Base-by-base conservation (phyloP, 2,797 vertebrate genomes). In the Chromobotia macracanthus region DNA sequence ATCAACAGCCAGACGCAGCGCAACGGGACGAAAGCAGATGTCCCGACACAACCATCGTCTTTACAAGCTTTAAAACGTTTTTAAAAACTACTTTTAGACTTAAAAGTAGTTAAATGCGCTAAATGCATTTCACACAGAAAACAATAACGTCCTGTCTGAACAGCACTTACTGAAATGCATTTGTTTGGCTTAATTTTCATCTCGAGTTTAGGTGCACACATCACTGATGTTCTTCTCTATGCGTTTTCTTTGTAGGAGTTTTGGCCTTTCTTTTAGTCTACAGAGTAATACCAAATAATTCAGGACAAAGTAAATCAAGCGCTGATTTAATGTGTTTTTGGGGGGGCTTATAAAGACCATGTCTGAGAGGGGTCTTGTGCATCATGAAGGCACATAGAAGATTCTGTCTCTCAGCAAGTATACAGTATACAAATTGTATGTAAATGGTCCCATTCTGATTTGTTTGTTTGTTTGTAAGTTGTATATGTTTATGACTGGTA, bases 211-310 rank as follows among this genome's bases (percentile, higher is more conserved):
- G 89, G 89, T 77, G 46, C 76, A 8, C 23, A 35, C 23, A 81
- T 92, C 3, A 63, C 93, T 80, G 94, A 95, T 74, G 88, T 95
- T 48, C 82, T 95, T 35, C 93, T 5, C 82, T 90, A n/a, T 93
- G 94, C 3, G 87, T 94, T 68, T 90, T 95, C 77, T 88, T 95
- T 84, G 94, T 94, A 0, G 93, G 93, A 28, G 71, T 94, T 60
- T 84, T 95, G 81, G 91, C 94, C 6, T 96, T 95, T 87, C 80
- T 95, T 75, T 84, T 96, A 85, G 95, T 44, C 44, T n/a, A 78
- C 68, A 53, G 88, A 70, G 13, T 35, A 12, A n/a, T 18, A 41
- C 5, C 21, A 56, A 23, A 21, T 23, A 28, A 4, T 28, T 28
- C 4, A 28, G 28, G 28, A 28, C 28, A 28, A 28, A 28, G 4